Evolutionary conservation across 2,113 vertebrate genomes (phyloP).

Genomic region (Onychostoma macrolepis): DNA sequence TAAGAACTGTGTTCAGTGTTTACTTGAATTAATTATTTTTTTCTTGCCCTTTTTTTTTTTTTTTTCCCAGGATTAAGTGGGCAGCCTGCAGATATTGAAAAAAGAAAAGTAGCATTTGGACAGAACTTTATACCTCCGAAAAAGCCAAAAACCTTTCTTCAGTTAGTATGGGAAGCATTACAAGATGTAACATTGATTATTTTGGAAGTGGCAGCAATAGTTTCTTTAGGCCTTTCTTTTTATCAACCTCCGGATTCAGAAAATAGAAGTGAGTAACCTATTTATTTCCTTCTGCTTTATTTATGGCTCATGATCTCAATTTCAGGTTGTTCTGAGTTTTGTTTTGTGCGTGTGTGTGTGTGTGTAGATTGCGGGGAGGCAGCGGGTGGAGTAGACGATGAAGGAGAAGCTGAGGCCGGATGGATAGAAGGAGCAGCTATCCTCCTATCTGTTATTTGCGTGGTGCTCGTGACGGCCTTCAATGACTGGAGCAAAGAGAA

Average conservation of each 20-base stretch:
- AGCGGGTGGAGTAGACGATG: conserved; percentile 84
- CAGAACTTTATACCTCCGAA: conserved; percentile 99
- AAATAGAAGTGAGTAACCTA: conserved; percentile 82
- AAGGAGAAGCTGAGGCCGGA: conserved; percentile 91
- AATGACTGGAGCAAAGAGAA: conserved; percentile 99
- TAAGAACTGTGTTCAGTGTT: not conserved
- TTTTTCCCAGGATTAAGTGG: conserved; percentile 96
- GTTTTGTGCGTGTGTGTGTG: conserved; percentile 55
- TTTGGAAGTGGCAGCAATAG: conserved; percentile 98
- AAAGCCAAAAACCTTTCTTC: conserved; percentile 99
- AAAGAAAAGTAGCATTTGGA: conserved; percentile 93
- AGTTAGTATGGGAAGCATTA: conserved; percentile 99
- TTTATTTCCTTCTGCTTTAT: conserved; percentile 21
- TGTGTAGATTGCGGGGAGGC: conserved; percentile 88
- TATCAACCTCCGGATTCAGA: conserved; percentile 92
- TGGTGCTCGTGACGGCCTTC: conserved; percentile 97
- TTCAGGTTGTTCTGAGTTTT: not conserved
- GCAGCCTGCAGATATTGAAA: conserved; percentile 93
- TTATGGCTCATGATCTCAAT: not conserved
- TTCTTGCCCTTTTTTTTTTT: conserved; percentile 48
- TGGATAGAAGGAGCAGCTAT: conserved; percentile 99
- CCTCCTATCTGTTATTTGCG: conserved; percentile 94
- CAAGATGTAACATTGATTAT: conserved; percentile 99
- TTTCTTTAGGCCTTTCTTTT: conserved; percentile 99
- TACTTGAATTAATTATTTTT: conserved; percentile 2